Conservation (phyloP, 2,888 invertebrate species). For the Merodon equestris region DNA sequence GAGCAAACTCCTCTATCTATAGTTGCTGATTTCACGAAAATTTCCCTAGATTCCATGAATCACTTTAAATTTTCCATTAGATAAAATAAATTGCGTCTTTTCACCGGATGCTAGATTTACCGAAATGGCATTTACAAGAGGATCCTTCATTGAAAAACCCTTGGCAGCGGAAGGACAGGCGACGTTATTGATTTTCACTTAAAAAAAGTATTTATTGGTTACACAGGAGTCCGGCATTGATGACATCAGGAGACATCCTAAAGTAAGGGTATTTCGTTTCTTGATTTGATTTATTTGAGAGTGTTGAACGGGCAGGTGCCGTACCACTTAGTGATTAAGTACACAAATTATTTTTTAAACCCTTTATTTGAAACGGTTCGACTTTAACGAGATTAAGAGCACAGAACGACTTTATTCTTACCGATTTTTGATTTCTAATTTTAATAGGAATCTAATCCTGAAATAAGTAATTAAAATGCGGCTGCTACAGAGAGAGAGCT, state of each 20-base stretch:
- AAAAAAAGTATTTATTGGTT: conserved; percentile 18
- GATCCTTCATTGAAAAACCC: conserved; percentile 12
- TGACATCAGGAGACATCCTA: too few relatives aligned
- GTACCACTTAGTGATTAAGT: too few relatives aligned
- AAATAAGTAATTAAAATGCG: conserved; percentile 45
- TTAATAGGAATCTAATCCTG: conserved; percentile 2
- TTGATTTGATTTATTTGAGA: background rate
- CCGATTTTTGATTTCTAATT: conserved; percentile 17
- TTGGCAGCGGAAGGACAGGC: conserved; percentile 6
- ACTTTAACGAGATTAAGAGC: too few relatives aligned
- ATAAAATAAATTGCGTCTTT: conserved; percentile 35
- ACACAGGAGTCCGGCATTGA: too few relatives aligned
- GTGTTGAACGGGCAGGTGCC: background rate
- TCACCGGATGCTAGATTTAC: conserved; percentile 15
- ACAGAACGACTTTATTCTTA: conserved; percentile 2
- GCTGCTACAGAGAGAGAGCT: conserved; percentile 11
- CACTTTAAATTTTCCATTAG: conserved; percentile 29
- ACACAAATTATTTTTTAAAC: too few relatives aligned
- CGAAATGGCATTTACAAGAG: conserved; percentile 2
- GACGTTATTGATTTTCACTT: conserved; percentile 28
- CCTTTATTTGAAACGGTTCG: too few relatives aligned
- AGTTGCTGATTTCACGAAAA: conserved; percentile 9
- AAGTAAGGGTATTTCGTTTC: too few relatives aligned
- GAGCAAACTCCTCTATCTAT: too few relatives aligned
- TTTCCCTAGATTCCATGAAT: conserved; percentile 16